These are phyloP conservation scores for Mesocricetus auratus DNA, from an alignment of 2,113 vertebrate genomes.

Conservation along the genomic window DNA sequence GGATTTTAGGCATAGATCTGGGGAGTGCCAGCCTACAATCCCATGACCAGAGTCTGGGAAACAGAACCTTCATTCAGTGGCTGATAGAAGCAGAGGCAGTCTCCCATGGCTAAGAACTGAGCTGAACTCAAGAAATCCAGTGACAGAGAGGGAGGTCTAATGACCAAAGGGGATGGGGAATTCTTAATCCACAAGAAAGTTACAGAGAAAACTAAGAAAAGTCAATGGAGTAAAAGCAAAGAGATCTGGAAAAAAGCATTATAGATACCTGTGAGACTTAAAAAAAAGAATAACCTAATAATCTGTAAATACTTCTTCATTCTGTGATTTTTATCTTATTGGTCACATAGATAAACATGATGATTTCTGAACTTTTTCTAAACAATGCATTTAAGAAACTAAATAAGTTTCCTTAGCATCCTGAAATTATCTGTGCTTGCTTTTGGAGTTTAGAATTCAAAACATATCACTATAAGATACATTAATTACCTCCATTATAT, in stretches of 20 bases:
- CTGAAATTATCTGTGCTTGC: neutral
- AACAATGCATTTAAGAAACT: neutral
- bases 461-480: neutral
- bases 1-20: no score
- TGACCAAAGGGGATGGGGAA: neutral
- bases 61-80: no score
- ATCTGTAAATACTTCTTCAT: neutral
- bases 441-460: neutral
- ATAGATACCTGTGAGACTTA: neutral
- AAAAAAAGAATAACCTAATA: neutral
- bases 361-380: conserved; percentile 40
- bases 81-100: no score
- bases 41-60: no score
- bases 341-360: neutral
- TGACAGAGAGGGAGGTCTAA: no score
- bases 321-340: conserved; percentile 16
- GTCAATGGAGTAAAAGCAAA: neutral
- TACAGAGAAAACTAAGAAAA: neutral
- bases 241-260: neutral
- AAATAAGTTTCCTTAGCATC: neutral
- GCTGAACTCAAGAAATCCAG: no score
- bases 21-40: no score
- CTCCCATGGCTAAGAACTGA: no score
- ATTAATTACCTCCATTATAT: neutral
- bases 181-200: neutral